phyloP scores from a whole-genome alignment of 2,113 vertebrate species.

The Pseudorhombus dupliciocellatus region DNA sequence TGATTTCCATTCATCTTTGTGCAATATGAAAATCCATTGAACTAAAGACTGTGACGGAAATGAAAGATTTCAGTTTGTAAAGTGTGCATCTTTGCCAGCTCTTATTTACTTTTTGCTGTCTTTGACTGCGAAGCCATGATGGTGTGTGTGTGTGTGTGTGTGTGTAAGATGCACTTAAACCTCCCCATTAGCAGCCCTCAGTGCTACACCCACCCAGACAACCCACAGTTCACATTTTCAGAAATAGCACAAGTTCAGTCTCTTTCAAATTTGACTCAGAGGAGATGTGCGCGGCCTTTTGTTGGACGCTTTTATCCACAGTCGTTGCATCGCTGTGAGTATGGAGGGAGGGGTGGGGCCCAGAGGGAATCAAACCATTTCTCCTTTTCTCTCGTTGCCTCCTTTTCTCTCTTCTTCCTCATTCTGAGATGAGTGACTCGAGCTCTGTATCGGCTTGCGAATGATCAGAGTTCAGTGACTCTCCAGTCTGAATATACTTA shows the following conservation, averaged over 20 bases:
- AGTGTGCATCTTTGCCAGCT: not conserved
- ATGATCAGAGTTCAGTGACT: conserved; percentile 48
- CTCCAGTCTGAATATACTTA: conserved; percentile 36
- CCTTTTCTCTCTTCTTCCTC: conserved; percentile 31
- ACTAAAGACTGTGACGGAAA: not conserved
- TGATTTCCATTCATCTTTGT: not conserved
- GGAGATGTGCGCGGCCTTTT: conserved; percentile 53
- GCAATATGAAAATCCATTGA: not conserved
- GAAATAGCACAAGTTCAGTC: conserved; percentile 61
- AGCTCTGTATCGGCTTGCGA: conserved; percentile 40
- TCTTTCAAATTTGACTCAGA: conserved; percentile 57
- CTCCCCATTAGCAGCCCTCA: conserved; percentile 65
- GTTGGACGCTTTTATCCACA: conserved; percentile 60
- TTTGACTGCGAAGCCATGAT: conserved; percentile 41
- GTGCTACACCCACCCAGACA: conserved; percentile 69
- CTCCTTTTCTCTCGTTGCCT: conserved; percentile 30
- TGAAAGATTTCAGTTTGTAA: conserved; percentile 18
- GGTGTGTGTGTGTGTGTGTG: conserved; percentile 22
- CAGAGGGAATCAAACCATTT: conserved; percentile 51
- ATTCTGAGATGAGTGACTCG: conserved; percentile 45
- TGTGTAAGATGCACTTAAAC: conserved; percentile 60
- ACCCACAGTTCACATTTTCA: conserved; percentile 63
- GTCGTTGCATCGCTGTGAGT: conserved; percentile 33
- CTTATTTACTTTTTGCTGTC: conserved; percentile 44
- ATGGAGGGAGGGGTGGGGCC: conserved; percentile 41